A percentile compares a stretch with the other conserved stretches of the same genome.
phyloP scores from a whole-genome alignment of 2,113 vertebrate species.

The Lepisosteus oculatus region DNA sequence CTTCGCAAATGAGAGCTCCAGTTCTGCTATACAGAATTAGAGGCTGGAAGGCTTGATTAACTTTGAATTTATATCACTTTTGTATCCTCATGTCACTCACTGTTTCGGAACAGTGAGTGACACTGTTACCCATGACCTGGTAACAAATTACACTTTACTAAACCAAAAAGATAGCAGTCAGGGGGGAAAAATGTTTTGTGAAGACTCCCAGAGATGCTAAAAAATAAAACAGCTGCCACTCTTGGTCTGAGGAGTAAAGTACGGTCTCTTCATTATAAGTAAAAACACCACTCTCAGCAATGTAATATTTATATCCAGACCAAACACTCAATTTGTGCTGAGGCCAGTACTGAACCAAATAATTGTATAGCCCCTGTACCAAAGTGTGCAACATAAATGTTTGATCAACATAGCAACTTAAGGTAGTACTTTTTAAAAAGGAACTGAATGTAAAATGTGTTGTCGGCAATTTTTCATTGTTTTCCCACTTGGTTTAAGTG shows the following conservation, averaged over 20 bases:
- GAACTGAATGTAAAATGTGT: slow-evolving; percentile 1
- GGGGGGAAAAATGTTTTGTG: too few species aligned
- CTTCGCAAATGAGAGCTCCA: too few species aligned
- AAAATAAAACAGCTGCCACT: background rate
- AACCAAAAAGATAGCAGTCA: too few species aligned
- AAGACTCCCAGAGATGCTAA: background rate
- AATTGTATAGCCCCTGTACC: background rate
- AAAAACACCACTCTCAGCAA: background rate
- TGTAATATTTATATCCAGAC: slow-evolving; percentile 4
- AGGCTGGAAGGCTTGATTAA: too few species aligned
- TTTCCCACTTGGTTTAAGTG: background rate
- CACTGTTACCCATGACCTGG: too few species aligned
- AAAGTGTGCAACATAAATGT: background rate
- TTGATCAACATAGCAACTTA: background rate
- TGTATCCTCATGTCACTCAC: too few species aligned
- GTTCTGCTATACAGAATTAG: too few species aligned
- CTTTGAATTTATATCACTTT: too few species aligned
- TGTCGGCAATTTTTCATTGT: background rate
- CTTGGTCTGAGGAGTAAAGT: background rate
- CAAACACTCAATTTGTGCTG: slow-evolving; percentile 3
- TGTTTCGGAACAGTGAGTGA: too few species aligned
- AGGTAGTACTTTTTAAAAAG: background rate
- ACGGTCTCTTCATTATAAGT: background rate
- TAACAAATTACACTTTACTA: too few species aligned
- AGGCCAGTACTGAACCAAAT: background rate